Evolutionary conservation across 1,140 invertebrate species (phyloP).

Genomic region (Dendrolimus kikuchii): DNA sequence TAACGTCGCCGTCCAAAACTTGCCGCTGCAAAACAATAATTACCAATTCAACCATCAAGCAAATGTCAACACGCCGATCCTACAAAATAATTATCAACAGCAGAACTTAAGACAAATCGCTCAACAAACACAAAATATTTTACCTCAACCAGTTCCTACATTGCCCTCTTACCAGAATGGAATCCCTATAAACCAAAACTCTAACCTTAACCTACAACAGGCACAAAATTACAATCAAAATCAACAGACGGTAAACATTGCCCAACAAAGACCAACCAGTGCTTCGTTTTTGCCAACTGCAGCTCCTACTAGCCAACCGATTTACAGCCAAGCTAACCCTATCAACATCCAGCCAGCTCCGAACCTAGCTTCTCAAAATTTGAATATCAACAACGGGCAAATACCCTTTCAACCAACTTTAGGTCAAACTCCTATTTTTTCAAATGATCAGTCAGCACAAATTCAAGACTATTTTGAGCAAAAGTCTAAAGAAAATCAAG

Average conservation of each 20-base stretch:
- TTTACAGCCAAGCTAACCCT: conserved; percentile 46
- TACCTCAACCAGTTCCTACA: conserved; percentile 43
- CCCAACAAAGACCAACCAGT: conserved; percentile 53
- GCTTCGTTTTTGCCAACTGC: conserved; percentile 63
- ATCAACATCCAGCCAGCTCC: conserved; percentile 60
- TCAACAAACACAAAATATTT: conserved; percentile 44
- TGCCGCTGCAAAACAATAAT: conserved; percentile 34
- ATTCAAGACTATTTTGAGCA: conserved; percentile 75
- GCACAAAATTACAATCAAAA: conserved; percentile 31
- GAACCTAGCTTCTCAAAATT: conserved; percentile 42
- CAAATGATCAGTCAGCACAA: conserved; percentile 67
- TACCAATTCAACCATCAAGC: conserved; percentile 40
- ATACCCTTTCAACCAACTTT: conserved; percentile 53
- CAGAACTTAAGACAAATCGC: conserved; percentile 37
- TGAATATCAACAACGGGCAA: conserved; percentile 41
- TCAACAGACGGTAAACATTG: conserved; percentile 37
- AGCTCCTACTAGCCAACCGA: conserved; percentile 37
- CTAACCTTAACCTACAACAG: conserved; percentile 12
- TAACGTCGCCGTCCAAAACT: conserved; percentile 6
- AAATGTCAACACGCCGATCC: conserved; percentile 24
- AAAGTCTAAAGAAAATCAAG: conserved; percentile 75
- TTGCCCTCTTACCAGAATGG: conserved; percentile 44
- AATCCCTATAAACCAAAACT: conserved; percentile 30
- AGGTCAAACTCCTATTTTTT: conserved; percentile 65
- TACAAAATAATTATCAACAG: conserved; percentile 40